Percentiles rank a stretch among this genome's conserved stretches.
Evolutionary conservation across 2,113 vertebrate species (phyloP).

Genomic region (Pionites leucogaster): DNA sequence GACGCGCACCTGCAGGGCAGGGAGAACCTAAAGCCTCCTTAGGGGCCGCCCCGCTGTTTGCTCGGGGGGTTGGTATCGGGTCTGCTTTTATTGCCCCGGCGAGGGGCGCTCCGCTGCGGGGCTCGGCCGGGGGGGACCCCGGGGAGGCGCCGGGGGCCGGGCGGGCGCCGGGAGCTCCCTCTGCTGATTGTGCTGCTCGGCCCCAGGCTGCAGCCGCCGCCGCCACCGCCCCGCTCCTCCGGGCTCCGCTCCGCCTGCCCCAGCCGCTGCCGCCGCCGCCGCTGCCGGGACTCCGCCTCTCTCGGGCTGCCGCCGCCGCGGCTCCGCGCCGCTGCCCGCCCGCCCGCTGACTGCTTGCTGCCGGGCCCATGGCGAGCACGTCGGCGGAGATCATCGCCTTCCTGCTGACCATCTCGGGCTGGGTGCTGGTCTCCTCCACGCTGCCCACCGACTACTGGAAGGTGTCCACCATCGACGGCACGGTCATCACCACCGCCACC

Average conservation of each 20-base stretch:
- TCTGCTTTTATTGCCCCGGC: accelerated
- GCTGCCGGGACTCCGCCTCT: neutral
- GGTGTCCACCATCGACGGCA: conserved; percentile 90
- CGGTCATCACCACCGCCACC: conserved; percentile 94
- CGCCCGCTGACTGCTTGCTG: neutral
- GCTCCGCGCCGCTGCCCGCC: neutral
- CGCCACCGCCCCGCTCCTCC: no score
- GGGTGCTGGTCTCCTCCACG: conserved; percentile 90
- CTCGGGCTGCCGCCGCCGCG: neutral
- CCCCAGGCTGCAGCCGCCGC: neutral
- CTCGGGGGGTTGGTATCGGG: neutral
- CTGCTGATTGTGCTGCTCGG: neutral
- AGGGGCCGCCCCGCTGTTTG: accelerated
- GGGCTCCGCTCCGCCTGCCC: neutral
- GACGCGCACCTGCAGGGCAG: neutral
- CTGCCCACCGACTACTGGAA: conserved; percentile 95
- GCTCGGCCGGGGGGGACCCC: neutral
- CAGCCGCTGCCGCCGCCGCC: neutral
- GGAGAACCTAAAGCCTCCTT: neutral
- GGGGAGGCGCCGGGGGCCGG: neutral
- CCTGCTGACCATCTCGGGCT: conserved; percentile 82
- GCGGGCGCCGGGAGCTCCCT: neutral
- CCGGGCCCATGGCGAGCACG: conserved; percentile 77
- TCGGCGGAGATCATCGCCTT: conserved; percentile 87
- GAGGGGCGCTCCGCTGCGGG: neutral